Evolutionary conservation across 2,797 vertebrate species (phyloP), one percentile per base, ranked within the genome.

Genomic region (Chrosomus eos): DNA sequence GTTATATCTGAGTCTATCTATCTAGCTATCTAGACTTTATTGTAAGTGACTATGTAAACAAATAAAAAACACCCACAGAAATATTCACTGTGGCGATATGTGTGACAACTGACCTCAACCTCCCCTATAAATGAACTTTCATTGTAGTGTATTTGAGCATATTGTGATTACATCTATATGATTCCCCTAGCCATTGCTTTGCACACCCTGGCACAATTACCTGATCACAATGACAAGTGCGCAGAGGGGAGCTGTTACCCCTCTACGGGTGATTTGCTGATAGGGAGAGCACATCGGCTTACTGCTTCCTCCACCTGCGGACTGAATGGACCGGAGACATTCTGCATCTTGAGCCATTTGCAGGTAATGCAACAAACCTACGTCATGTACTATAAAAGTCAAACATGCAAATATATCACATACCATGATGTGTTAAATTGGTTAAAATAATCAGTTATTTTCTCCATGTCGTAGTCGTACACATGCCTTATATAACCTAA

Each of bases 231-330:
- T 88, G 96, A 97, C 58, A 95, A 96, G 43, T 99, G 98, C 89
- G 96, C 97, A 0, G 96, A 99, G 89, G 97, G 98, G 28, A 99
- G 98, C 92, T 99, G 98, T 90, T 99, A 99, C 87, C 98, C 98
- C 0, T 97, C 97, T 92, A 99, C 97, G 0, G 98, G 98, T 6
- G 97, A 99, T 93, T 95, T 99, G 88, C 94, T 99, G 85, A 98
- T 98, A 87, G 98, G 98, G 87, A 93, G 98, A 10, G 94, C 96
- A 3, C 93, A 96, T 88, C 96, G 93, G 71, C 95, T 99, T 19
- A 90, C 80, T 0, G 96, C 94, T 84, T 96, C 96, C 72, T 99
- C 98, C 89, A 98, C 98, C 71, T 99, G 98, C 71, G 98, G 98
- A 77, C 90, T 96, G 31, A 53, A 93, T 13, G 86, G 90, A 9